Base-by-base conservation (phyloP, 1,140 invertebrate species). In the Danaus melanippus region DNA sequence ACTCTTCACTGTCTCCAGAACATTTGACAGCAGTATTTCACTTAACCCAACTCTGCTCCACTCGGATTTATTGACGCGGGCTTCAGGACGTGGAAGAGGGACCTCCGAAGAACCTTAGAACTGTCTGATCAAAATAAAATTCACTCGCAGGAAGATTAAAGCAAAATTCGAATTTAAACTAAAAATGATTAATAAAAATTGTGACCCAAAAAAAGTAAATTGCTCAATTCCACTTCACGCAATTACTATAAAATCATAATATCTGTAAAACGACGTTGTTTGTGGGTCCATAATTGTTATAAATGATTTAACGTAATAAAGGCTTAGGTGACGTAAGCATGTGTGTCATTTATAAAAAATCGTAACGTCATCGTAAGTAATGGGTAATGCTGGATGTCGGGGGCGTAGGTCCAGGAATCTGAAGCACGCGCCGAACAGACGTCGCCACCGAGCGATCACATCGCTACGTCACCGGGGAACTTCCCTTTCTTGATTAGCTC, bases 341-440 rank as follows among this genome's bases (percentile, higher is more conserved):
- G 67, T 52, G 39, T 76, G 74, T 79, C 68, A 66, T 72, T 60
- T 48, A 56, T 56, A 45, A 70, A 80, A 84, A 83, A 84, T 60
- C 67, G 77, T 76, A 76, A 60, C 71, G 81, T 86, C 84, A 86
- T 86, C 73, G 74, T 63, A 73, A 58, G 79, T 86, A 86, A 86
- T 86, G 79, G 80, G 71, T 79, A 76, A 85, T 75, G 71, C 69
- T 66, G 68, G 67, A 67, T 66, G 60, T 69, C 60, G 66, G 67
- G 66, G 60, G 50, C 55, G 57, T 60, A 63, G 46, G 66, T 53
- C 42, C 54, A 61, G 73, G 80, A 69, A 86, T 81, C 69, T 70
- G 62, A 82, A 84, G 84, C 84, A 84, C 81, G 81, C 81, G 81
- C 75, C 78, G 70, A 60, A 50, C 56, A 54, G 69, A 64, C 74